Base-by-base conservation (phyloP, 2,113 vertebrate genomes). In the Thamnophis sirtalis region DNA sequence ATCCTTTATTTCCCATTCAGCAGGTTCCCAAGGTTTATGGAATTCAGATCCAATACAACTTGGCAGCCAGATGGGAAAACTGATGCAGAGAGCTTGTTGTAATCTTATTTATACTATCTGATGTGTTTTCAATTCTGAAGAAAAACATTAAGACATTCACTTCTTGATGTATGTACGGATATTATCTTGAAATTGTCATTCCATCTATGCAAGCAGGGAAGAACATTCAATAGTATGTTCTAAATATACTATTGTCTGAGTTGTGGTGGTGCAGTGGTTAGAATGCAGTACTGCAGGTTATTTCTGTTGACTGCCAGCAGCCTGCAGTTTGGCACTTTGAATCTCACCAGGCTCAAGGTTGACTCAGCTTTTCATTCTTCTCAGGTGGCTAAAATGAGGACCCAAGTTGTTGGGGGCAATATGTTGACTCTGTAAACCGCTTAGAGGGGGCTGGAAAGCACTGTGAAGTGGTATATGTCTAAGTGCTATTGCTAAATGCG, bases 81-180 rank as follows among this genome's bases (percentile, higher is more conserved):
- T 80, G 68, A 6, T 33, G 15, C 6, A 80, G 15, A 38, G 43
- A 48, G 48, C 11, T 73, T 28, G 43, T 50, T 33, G 54, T 50
- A 92, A 89, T 85, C 84, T 92, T 22, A 80, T 92, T 85, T 49
- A 63, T 92, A 51, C 55, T 33, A 85, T 92, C 51, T 63, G 87
- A 63, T 19, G 55, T 22, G 49, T 89, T 89, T n/a, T 58, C 15
- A 28, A 88, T 84, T 50, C 54, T n/a, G 53, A 55, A 28, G 33
- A 89, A 91, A 91, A 91, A 63, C 56, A 89, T 94, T 89, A 87
- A 56, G 63, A 89, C 56, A 68, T 91, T 90, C 54, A 93, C 63
- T 92, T 94, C 91, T 94, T 93, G 94, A n/a, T 38, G 88, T 94
- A 92, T 88, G 94, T 86, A 92, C 49, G 84, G 88, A 90, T 48